These are phyloP conservation scores for Piezodorus guildinii DNA, from an alignment of 1,140 invertebrate species.

Conservation along the genomic window DNA sequence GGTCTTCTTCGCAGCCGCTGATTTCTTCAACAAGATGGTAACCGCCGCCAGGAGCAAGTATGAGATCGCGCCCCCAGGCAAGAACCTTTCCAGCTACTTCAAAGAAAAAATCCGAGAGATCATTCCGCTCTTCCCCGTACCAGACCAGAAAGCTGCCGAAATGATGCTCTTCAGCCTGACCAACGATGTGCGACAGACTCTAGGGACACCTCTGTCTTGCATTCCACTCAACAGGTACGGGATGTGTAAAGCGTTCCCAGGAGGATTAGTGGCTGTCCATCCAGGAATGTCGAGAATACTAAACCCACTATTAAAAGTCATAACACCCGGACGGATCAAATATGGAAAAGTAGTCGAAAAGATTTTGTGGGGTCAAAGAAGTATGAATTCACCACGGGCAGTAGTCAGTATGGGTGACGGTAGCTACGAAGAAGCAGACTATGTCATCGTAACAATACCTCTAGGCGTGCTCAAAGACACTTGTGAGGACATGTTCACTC, in stretches of 20 bases:
- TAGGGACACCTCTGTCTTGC: constrained; percentile 23
- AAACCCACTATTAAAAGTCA: constrained; percentile 44
- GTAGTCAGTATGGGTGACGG: constrained; percentile 36
- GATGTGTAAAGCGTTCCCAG: constrained; percentile 41
- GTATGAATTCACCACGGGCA: constrained; percentile 29
- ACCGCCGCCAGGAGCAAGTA: background rate
- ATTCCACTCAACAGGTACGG: constrained; percentile 32
- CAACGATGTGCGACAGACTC: background rate
- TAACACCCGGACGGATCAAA: constrained; percentile 42
- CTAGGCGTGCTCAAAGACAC: constrained; percentile 73
- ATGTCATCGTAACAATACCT: constrained; percentile 70
- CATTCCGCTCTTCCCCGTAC: background rate
- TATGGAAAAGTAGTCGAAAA: constrained; percentile 50
- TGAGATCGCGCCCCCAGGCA: background rate
- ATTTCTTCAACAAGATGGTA: background rate
- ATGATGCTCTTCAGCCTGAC: background rate
- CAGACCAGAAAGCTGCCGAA: background rate
- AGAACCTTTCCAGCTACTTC: background rate
- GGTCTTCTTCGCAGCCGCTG: background rate
- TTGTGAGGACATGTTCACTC: constrained; percentile 59
- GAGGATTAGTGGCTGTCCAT: constrained; percentile 48
- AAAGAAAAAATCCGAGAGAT: background rate
- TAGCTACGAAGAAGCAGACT: constrained; percentile 56
- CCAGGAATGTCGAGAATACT: constrained; percentile 50
- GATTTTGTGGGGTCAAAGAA: constrained; percentile 43